Base-by-base conservation (phyloP, 2,888 invertebrate species). In the Allolobophora icterica region DNA sequence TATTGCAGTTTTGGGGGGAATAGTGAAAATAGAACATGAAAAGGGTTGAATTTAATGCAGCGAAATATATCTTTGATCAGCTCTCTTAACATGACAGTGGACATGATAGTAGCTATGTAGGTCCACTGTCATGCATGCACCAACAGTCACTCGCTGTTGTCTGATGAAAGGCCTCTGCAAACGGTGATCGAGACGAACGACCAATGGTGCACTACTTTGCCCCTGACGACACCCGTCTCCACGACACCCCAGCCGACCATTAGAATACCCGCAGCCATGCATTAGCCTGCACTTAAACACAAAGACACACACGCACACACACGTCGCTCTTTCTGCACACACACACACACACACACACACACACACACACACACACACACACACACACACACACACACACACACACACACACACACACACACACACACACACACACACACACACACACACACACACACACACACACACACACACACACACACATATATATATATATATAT, bases 181-280 rank as follows among this genome's bases (percentile, higher is more conserved):
- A 71, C n/a, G 71, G n/a, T 71, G 71, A 1, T 3, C n/a, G n/a
- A 71, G 71, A 71, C 71, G 71, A 71, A 71, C n/a, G 71, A 71
- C 71, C 71, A 52, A 52, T 24, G 52, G 52, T 52, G 52, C 19
- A 71, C 71, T n/a, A n/a, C n/a, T n/a, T n/a, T 8, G 17, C 30
- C 71, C n/a, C 15, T 13, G 52, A 52, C 71, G 71, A 21, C 52
- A 52, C n/a, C 71, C 71, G n/a, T 71, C 8, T 71, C n/a, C 17
- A 71, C 71, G 71, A 71, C n/a, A 71, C 71, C 71, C 71, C 71
- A 71, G 71, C 11, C 71, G 71, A 71, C n/a, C 71, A 71, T 71
- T 71, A 71, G 71, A 71, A 30, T 71, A n/a, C 71, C 30, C 71
- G 71, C 71, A 71, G 30, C 71, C 71, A 71, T 71, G 71, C 71